Evolutionary conservation across 2,797 vertebrate species (phyloP), one percentile per base, ranked within the genome.

Genomic region (Gambelia wislizenii): DNA sequence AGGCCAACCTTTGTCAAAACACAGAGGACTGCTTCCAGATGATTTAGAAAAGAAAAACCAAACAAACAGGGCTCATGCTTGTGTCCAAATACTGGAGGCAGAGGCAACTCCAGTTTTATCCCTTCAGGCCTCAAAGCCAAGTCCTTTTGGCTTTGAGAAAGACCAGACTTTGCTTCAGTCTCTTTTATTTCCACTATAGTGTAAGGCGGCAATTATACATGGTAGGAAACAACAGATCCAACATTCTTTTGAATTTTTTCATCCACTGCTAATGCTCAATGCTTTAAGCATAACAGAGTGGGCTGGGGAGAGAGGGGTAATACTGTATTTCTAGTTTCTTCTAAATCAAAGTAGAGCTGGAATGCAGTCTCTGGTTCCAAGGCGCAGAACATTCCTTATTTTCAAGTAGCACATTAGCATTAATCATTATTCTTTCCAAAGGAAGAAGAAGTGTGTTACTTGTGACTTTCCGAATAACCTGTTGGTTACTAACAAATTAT

Each of bases 121-220:
- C 42, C 27, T 76, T 42, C 76, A 78, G 27, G 22, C 6, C 54
- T 72, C 52, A 4, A 14, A 22, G 70, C 44, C 84, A 90, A 76
- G 18, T 74, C 70, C 33, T 1, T 83, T 64, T 8, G 12, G 18
- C 47, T 77, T 42, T 90, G 89, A 87, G 47, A 77, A 90, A 90
- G 84, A 69, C 79, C 78, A 89, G 89, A 27, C 54, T 1, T 12
- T 27, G 18, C 52, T 61, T 30, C 54, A 56, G 27, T 44, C 59
- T 86, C 44, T 27, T 36, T 77, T 47, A 39, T 69, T 87, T 82
- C 70, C 72, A 86, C 70, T 49, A 22, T 64, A 49, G 52, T 54
- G 1, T 82, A 76, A 36, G 36, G 42, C 20, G 16, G 30, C 72
- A 77, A 83, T 86, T 44, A 47, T 25, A 47, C 39, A 69, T 27